Conservation (phyloP, 2,797 vertebrate species). For the Linurgus olivaceus region DNA sequence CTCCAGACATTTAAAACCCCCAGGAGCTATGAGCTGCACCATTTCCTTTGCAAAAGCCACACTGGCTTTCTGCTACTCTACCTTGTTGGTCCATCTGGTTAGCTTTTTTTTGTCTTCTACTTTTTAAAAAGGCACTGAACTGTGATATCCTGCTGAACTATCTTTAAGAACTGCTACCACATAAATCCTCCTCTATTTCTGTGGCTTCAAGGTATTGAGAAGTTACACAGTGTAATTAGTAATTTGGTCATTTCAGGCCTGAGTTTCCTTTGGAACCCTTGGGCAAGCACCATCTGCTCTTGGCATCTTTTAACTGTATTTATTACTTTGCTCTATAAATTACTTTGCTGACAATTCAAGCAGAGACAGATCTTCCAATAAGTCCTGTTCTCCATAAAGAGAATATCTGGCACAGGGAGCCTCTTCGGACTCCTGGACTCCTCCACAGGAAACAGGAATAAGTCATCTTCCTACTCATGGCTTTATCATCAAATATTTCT, state of each 20-base stretch:
- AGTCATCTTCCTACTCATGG: not conserved
- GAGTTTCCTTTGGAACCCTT: not conserved
- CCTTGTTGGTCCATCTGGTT: not conserved
- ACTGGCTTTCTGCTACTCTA: not conserved
- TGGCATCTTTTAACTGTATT: conserved; percentile 6
- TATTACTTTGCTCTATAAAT: conserved; percentile 5
- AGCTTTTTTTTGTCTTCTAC: not conserved
- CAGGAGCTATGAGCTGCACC: not conserved
- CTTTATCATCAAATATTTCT: conserved; percentile 6
- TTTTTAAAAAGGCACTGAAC: not conserved
- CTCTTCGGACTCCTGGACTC: not conserved
- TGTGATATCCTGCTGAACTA: not conserved
- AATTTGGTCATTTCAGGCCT: not conserved
- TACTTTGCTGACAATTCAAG: conserved; percentile 6
- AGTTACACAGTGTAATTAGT: not conserved
- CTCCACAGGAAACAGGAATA: not conserved
- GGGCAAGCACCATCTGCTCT: conserved; percentile 19
- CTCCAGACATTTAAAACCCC: not conserved
- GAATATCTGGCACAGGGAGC: not conserved
- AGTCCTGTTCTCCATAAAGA: not conserved
- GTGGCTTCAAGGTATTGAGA: not conserved
- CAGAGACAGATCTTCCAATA: not conserved
- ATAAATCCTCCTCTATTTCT: not conserved
- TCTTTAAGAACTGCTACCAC: not conserved
- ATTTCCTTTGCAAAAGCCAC: not conserved